These are phyloP conservation scores for Pelecanoides urinatrix DNA, from an alignment of 2,113 vertebrate species.

Conservation along the genomic window DNA sequence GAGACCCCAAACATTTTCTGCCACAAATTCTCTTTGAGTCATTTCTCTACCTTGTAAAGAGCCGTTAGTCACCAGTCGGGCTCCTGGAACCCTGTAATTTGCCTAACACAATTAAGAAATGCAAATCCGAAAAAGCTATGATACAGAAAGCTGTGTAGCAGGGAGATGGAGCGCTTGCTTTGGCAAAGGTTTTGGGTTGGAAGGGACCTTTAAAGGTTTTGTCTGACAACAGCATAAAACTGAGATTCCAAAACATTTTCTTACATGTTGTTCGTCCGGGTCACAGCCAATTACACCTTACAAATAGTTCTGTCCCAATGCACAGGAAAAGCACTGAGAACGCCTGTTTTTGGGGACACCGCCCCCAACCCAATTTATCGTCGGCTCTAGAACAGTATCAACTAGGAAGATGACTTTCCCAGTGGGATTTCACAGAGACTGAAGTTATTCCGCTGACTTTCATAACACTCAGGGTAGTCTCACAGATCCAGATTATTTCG, in stretches of 20 bases:
- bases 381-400: not conserved
- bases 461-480: not conserved
- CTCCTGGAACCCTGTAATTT: not conserved
- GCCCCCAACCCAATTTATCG: not conserved
- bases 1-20: not conserved
- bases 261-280: not conserved
- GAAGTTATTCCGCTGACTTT: not conserved
- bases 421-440: not conserved
- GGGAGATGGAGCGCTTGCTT: not conserved
- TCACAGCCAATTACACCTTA: not conserved
- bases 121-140: not conserved
- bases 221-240: not conserved
- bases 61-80: fast-evolving
- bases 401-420: not conserved
- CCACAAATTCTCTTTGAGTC: not conserved
- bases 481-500: not conserved
- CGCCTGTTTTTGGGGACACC: not conserved
- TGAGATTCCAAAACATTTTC: not conserved
- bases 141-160: not conserved
- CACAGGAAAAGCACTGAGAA: not conserved
- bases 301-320: not conserved
- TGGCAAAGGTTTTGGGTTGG: not conserved
- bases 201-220: not conserved
- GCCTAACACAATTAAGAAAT: not conserved
- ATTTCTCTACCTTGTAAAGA: not conserved